Evolutionary conservation across 2,888 invertebrate species (phyloP).

Genomic region (Arge pagana): DNA sequence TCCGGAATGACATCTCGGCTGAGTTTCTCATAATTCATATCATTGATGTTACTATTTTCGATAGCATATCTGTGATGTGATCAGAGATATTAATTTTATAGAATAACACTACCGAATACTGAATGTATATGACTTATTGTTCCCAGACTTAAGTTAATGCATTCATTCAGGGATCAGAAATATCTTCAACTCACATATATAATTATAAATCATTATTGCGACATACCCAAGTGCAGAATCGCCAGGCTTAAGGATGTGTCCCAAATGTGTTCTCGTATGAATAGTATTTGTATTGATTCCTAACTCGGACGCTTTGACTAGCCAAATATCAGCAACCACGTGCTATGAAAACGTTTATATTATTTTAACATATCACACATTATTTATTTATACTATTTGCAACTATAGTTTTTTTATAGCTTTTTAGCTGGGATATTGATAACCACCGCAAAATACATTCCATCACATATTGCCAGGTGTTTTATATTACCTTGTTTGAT

Average conservation of each 20-base stretch:
- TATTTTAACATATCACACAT: not conserved
- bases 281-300: slow-evolving; percentile 81
- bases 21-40: slow-evolving; percentile 84
- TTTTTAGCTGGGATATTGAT: not conserved
- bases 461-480: not conserved
- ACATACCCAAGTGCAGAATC: slow-evolving; percentile 89
- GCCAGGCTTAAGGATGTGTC: slow-evolving; percentile 89
- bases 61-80: slow-evolving; percentile 81
- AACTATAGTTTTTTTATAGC: not conserved
- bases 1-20: slow-evolving; percentile 75
- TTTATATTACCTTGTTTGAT: slow-evolving; percentile 69
- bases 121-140: too few species aligned
- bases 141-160: too few species aligned
- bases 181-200: too few species aligned
- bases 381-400: slow-evolving; percentile 4
- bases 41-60: slow-evolving; percentile 89
- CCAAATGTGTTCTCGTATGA: slow-evolving; percentile 91
- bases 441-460: not conserved
- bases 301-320: slow-evolving; percentile 84
- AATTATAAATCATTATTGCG: too few species aligned
- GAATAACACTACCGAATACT: too few species aligned
- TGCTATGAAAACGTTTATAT: slow-evolving; percentile 61
- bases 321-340: slow-evolving; percentile 90
- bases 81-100: slow-evolving; percentile 8
- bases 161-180: too few species aligned